Percentiles rank a stretch among this genome's conserved stretches.
Conservation (phyloP, 2,888 invertebrate species). For the Leptogaster cylindrica region DNA sequence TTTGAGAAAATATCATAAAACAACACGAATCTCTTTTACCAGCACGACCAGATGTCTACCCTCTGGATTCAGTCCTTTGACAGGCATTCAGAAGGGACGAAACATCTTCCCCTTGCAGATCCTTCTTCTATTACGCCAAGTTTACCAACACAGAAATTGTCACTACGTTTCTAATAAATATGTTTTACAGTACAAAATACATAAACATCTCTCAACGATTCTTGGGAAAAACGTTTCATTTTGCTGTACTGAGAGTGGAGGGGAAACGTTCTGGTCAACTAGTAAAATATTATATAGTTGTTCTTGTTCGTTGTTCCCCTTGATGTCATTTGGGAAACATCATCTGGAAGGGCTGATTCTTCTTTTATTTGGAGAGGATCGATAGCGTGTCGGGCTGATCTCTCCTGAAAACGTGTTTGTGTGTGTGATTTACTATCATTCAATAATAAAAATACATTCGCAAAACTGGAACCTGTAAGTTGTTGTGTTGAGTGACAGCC, state of each 20-base stretch:
- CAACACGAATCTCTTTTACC: neutral
- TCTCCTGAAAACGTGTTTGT: neutral
- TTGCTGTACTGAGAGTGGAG: neutral
- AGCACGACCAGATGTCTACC: conserved; percentile 26
- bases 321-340: neutral
- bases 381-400: conserved; percentile 1
- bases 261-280: neutral
- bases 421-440: too few relatives aligned
- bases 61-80: conserved; percentile 17
- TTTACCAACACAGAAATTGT: conserved; percentile 4
- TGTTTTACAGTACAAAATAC: neutral
- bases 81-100: too few relatives aligned
- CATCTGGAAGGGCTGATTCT: neutral
- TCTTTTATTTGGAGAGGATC: conserved; percentile 16
- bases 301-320: neutral
- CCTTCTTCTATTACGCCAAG: neutral
- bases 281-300: neutral
- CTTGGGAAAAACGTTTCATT: too few relatives aligned
- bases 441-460: too few relatives aligned
- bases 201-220: too few relatives aligned
- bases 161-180: neutral
- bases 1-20: neutral
- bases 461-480: too few relatives aligned
- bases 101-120: neutral
- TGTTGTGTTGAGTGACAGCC: too few relatives aligned